Base-by-base conservation (phyloP, 1,140 invertebrate genomes). In the Pseudomyrmex cubaensis region DNA sequence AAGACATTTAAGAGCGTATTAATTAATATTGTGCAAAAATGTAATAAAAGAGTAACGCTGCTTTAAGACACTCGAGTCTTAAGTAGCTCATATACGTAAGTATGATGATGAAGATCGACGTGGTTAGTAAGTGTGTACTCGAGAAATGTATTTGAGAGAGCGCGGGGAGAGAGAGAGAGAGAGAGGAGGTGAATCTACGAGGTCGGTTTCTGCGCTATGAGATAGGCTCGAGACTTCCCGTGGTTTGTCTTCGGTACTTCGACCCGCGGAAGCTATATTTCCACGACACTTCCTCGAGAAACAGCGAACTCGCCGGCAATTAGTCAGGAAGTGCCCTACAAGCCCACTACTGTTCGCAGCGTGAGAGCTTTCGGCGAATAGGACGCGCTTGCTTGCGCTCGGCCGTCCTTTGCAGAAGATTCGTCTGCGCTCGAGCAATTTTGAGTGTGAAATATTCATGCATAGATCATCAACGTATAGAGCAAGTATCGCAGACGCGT, bases 241-340 rank as follows among this genome's bases (percentile, higher is more conserved):
- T 75, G 87, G 87, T 87, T 87, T 73, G 86, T 76, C 72, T 87
- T 85, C 61, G 87, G 82, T 87, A 72, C 82, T 87, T 83, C 85
- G 84, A 86, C 59, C 82, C 70, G 78, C 89, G 87, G 90, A 89
- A 90, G 87, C 86, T 86, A 90, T 90, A 90, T 90, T 90, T 90
- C 87, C 84, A 85, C 82, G 82, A 69, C 80, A 90, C 83, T 90
- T 90, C 87, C 89, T 35, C 35, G 83, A 82, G 86, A 78, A 85
- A 89, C 84, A 84, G 82, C 69, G 83, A 86, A 85, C 84, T 72
- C 66, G 69, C 80, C 84, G 85, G 84, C 90, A 90, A 90, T 90
- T 90, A 90, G 90, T 90, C 89, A 90, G 90, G 89, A 90, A 90
- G 90, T 90, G 85, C 82, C 85, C 85, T 88, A 86, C 90, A 88